A percentile compares a stretch with the other conserved stretches of the same genome.
Evolutionary conservation across 2,888 invertebrate genomes (phyloP).

Genomic region (Pseudanteris insignis): DNA sequence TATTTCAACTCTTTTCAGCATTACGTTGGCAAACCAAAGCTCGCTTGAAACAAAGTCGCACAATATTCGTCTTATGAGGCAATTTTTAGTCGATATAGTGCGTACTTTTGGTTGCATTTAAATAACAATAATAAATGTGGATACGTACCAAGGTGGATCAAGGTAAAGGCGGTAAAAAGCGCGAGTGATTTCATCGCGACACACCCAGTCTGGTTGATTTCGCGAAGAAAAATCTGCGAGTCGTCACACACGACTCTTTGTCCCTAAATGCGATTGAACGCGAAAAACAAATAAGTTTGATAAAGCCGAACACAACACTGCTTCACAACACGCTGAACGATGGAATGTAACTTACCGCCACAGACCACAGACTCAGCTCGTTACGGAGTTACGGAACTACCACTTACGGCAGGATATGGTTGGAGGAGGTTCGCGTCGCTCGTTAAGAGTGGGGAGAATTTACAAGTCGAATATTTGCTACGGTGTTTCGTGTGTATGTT

Average conservation of each 20-base stretch:
- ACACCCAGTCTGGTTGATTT: constrained; percentile 50
- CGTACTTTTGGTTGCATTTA: not conserved
- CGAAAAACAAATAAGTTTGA: not conserved
- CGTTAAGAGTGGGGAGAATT: too few species aligned
- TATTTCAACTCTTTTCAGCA: too few species aligned
- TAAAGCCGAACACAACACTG: not conserved
- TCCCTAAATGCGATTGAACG: not conserved
- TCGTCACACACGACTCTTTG: constrained; percentile 1
- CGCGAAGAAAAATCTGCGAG: constrained; percentile 2
- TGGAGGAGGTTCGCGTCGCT: too few species aligned
- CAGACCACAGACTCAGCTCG: not conserved
- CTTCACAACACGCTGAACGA: constrained; percentile 3
- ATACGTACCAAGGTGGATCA: constrained; percentile 54
- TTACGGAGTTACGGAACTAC: too few species aligned
- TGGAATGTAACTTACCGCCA: not conserved
- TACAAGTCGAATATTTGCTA: too few species aligned
- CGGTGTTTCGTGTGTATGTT: too few species aligned
- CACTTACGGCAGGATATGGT: too few species aligned
- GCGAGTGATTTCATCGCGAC: constrained; percentile 56
- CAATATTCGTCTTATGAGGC: not conserved
- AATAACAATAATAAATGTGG: not conserved
- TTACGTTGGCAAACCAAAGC: too few species aligned
- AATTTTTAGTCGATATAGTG: too few species aligned
- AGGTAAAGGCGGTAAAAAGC: constrained; percentile 46
- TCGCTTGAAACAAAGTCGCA: not conserved